Base-by-base conservation (phyloP, 2,113 vertebrate species). In the Dunckerocampus dactyliophorus region DNA sequence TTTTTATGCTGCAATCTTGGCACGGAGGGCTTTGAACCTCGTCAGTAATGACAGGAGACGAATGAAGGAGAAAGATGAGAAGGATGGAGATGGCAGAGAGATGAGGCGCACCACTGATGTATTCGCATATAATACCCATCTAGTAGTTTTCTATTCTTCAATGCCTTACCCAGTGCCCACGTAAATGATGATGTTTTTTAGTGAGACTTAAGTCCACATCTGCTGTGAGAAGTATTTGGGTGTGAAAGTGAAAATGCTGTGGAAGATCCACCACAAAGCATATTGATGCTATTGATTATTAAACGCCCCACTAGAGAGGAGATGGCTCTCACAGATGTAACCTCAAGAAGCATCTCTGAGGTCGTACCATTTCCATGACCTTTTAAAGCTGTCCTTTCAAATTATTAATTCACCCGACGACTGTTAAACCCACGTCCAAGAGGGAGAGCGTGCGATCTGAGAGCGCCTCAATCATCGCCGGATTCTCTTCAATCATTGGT, bases 271-370 rank as follows among this genome's bases (percentile, higher is more conserved):
- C 61, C 47, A 58, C 47, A 70, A 39, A 49, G 21, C 43, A 42
- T 73, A 86, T 80, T 65, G 79, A 90, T 75, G 63, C 52, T 70
- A 82, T 85, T 82, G 79, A 88, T 86, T 85, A 72, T 80, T 72
- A 62, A 21, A 61, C 39, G 59, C 63, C 68, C 76, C 74, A 51
- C 65, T 72, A 74, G 67, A 70, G 60, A 64, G 50, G 52, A 79
- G 77, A 73, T 66, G 66, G 75, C 69, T 82, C 65, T 68, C 62
- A 52, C 37, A 39, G 56, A 60, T 67, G 72, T 72, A 78, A 84
- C 77, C 72, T 75, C 59, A 15, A 51, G 71, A 62, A 60, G 75
- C 69, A 72, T 73, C 80, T 76, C 57, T 67, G 67, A 82, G 75
- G 83, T 76, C 73, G 74, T 47, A 20, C 59, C 66, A 56, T 58